Conservation (phyloP, 2,797 vertebrate genomes). For the Eurystomus glaucurus region DNA sequence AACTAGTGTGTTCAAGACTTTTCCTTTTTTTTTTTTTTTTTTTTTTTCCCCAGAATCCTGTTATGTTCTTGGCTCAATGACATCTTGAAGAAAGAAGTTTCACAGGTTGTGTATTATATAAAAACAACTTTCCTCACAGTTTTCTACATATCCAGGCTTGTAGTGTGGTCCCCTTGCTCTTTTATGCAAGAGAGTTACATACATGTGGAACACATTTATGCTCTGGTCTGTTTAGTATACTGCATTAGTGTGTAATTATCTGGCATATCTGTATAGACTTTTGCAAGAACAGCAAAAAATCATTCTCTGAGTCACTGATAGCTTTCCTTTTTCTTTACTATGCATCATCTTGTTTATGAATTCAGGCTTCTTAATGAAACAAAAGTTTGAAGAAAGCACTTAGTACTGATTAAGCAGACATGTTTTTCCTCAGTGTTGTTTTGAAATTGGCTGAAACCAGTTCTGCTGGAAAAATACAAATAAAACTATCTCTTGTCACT, state of each 20-base stretch:
- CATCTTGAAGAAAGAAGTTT: not conserved
- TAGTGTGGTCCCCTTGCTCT: not conserved
- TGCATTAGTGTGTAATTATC: not conserved
- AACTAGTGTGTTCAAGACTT: not conserved
- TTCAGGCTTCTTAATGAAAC: not conserved
- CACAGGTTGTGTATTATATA: not conserved
- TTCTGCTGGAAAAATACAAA: not conserved
- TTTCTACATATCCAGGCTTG: not conserved
- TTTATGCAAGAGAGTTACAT: not conserved
- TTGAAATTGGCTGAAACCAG: not conserved
- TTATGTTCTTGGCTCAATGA: not conserved
- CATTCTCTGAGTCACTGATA: not conserved
- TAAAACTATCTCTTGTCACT: rapidly evolving
- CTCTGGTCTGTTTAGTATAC: not conserved
- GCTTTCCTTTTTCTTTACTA: not conserved
- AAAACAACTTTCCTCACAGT: not conserved
- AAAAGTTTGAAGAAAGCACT: not conserved
- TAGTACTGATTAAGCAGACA: not conserved
- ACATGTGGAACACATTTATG: not conserved
- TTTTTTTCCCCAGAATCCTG: not conserved
- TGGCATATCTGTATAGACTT: not conserved
- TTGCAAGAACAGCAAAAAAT: not conserved
- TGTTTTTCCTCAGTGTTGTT: not conserved
- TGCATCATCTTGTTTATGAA: not conserved
- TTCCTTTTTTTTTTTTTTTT: not conserved